Base-by-base conservation (phyloP, 2,888 invertebrate species). In the Drosophila colorata region DNA sequence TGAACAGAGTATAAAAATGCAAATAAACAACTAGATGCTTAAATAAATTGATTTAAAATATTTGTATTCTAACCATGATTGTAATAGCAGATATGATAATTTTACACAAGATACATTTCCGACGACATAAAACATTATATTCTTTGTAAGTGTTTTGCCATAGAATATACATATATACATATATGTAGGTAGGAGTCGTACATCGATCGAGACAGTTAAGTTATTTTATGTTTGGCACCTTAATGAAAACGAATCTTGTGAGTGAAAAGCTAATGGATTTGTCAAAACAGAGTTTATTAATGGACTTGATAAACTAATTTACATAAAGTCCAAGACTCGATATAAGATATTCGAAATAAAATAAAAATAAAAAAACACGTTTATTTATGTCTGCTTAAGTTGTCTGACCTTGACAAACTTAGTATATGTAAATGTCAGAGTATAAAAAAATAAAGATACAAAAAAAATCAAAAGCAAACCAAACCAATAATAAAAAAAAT, bases 361-460 rank as follows among this genome's bases (percentile, higher is more conserved):
- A 5, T n/a, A 25, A 38, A 8, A n/a, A 28, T n/a, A n/a, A 43
- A 53, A 28, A 20, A 9, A 7, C 28, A 2, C 7, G 14, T 20
- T 44, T 44, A 20, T 20, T 14, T 38, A 13, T 38, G 13, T 40
- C 9, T 25, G 16, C 16, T 9, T 43, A 31, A 43, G 28, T 11
- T 4, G 11, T 14, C 20, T 53, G 53, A 53, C 53, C 53, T 44
- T 53, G 44, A 44, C 20, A 28, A 43, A 44, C 43, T 18, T 28
- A 28, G 28, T 37, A 11, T 40, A 44, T 53, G 44, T 44, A 53
- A 53, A 53, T 53, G 44, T 14, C 53, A 31, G 44, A 31, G 8
- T 8, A 52, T n/a, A 16, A 23, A 23, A 3, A 4, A 37, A 23
- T 4, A 4, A 23, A 23, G 11, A 23, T 6, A 13, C 18, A 13